Evolutionary conservation across 2,113 vertebrate genomes (phyloP), one percentile per base, ranked within the genome.

Genomic region (Pachycephala philippinensis): DNA sequence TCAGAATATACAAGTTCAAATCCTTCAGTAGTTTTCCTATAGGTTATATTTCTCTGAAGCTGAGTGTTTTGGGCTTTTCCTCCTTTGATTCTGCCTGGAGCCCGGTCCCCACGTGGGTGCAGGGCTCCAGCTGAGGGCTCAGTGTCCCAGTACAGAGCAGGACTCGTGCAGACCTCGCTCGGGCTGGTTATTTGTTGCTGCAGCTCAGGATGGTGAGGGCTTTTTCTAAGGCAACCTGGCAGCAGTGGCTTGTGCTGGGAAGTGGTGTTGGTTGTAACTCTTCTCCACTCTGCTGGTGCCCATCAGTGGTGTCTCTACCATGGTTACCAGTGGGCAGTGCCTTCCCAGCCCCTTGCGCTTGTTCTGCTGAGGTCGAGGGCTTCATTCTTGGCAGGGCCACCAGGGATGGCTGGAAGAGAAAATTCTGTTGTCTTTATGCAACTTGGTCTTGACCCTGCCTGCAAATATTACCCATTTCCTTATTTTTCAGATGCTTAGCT

Each of bases 111-210:
- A 0, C 0, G 14, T 35, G 70, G 30, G 19, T 39, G 49, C 63
- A 22, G 56, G 13, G 56, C 72, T 31, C 8, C 31, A 16, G 49
- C 71, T 13, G 40, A 33, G 44, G 64, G 40, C 75, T 89, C 52
- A 0, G 56, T 16, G 31, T 6, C 50, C 6, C 27, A 16, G 11
- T 7, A 4, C 26, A 31, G 89, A 57, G 37, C 11, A 27, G 40
- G 59, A 6, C n/a, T 28, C 0, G 21, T 27, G 37, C 54, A 30
- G 20, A 1, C 26, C 13, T 15, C 0, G 3, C 75, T 47, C 1
- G 0, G 71, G 33, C 66, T 75, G 1, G 6, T 17, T 65, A 33
- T 59, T 64, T 33, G 1, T 4, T 56, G 75, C 86, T 63, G 35
- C n/a, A 3, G 4, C 39, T 35, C 72, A 6, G n/a, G 1, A 1